Conservation (phyloP, 23 tunicate genomes). For the Pegea sp. region DNA sequence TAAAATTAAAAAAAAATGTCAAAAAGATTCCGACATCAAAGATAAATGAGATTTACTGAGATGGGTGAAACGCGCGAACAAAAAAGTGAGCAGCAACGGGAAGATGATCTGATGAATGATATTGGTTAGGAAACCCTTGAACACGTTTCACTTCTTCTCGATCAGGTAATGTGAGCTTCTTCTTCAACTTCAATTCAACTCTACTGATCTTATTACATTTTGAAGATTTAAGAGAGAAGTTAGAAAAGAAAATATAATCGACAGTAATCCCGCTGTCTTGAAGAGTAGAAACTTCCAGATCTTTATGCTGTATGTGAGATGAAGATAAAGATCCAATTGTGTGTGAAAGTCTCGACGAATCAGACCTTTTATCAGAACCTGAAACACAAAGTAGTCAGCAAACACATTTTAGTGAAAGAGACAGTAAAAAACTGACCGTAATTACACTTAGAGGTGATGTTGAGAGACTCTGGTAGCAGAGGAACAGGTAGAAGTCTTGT, state of each 20-base stretch:
- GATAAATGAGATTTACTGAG: too few species aligned
- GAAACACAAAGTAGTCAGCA: slow-evolving; percentile 2
- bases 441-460: too few species aligned
- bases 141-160: slow-evolving; percentile 12
- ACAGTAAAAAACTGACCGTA: too few species aligned
- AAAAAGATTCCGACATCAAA: too few species aligned
- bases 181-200: slow-evolving; percentile 4
- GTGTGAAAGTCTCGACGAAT: too few species aligned
- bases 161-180: slow-evolving; percentile 2
- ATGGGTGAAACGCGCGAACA: slow-evolving; percentile 2
- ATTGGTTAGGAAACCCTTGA: slow-evolving; percentile 25
- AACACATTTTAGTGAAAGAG: too few species aligned
- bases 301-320: slow-evolving; percentile 7
- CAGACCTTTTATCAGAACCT: too few species aligned
- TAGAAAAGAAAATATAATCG: slow-evolving; percentile 58
- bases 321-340: slow-evolving; percentile 29
- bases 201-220: neutral
- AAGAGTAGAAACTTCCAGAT: slow-evolving; percentile 26
- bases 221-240: neutral
- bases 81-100: slow-evolving; percentile 51
- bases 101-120: slow-evolving; percentile 66
- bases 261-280: slow-evolving; percentile 69
- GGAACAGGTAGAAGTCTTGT: too few species aligned
- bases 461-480: too few species aligned
- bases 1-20: neutral